phyloP scores from a whole-genome alignment of 1,140 invertebrate genomes.

The Bathynomus jamesi region DNA sequence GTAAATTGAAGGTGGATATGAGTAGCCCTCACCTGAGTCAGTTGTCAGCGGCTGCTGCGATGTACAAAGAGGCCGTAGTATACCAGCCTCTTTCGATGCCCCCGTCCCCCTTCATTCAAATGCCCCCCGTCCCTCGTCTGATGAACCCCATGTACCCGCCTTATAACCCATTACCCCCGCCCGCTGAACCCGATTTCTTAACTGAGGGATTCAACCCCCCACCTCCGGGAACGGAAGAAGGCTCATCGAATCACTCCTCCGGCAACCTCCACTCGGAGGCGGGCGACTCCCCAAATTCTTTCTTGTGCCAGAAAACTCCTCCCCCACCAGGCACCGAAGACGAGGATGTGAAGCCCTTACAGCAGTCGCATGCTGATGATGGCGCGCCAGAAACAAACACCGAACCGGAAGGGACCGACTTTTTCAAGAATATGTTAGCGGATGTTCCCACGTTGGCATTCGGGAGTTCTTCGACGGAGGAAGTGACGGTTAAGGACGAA shows the following conservation, averaged over 20 bases:
- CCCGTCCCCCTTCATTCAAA: background rate
- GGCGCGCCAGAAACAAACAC: background rate
- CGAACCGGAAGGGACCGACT: background rate
- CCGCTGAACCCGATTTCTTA: background rate
- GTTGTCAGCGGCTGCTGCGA: background rate
- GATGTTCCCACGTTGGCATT: background rate
- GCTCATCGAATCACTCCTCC: background rate
- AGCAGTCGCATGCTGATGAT: background rate
- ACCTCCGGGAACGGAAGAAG: background rate
- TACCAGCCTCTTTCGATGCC: background rate
- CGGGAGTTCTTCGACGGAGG: background rate
- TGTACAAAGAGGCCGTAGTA: background rate
- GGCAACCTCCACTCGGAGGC: background rate
- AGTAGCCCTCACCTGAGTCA: background rate
- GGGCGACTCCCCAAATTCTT: background rate
- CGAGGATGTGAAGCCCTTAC: background rate
- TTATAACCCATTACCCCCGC: background rate
- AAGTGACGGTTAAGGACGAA: background rate
- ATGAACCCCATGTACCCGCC: background rate
- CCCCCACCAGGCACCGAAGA: background rate
- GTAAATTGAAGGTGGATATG: background rate
- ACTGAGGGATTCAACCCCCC: background rate
- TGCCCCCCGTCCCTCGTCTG: background rate
- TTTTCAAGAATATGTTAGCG: background rate
- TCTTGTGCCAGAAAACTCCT: background rate